These are phyloP conservation scores for Parasteatoda tepidariorum DNA, from an alignment of 1,140 invertebrate species.

Conservation along the genomic window DNA sequence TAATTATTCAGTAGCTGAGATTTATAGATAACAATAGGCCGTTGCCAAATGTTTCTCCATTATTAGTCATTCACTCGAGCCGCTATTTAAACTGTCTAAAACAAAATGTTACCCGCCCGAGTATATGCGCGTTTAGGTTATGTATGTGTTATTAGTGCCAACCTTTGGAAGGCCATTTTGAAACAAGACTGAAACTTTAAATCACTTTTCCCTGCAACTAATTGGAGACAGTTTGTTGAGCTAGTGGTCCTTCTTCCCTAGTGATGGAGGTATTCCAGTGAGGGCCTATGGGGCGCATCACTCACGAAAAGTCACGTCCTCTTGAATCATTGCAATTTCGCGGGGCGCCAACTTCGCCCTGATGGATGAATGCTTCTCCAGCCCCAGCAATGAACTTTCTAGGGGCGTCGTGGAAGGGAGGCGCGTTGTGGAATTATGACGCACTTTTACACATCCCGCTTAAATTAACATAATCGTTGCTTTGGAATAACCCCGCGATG, in stretches of 20 bases:
- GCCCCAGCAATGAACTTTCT: constrained; percentile 10
- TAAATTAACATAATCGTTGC: constrained; percentile 54
- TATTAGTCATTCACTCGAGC: constrained; percentile 13
- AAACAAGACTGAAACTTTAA: not conserved
- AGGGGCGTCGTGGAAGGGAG: not conserved
- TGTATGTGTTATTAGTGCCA: not conserved
- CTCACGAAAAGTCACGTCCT: constrained; percentile 40
- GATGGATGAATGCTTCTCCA: constrained; percentile 23
- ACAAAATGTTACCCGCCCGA: not conserved
- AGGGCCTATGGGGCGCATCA: constrained; percentile 4
- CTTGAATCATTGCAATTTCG: constrained; percentile 50
- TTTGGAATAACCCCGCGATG: constrained; percentile 8
- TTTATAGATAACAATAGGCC: not conserved
- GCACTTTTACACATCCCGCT: constrained; percentile 56
- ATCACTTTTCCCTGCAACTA: constrained; percentile 27
- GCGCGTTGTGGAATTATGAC: constrained; percentile 22
- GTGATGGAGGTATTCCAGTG: too few relatives aligned
- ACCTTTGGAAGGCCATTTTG: not conserved
- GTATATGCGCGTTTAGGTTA: not conserved
- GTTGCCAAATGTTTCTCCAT: not conserved
- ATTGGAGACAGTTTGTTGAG: constrained; percentile 9
- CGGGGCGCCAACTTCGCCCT: constrained; percentile 1
- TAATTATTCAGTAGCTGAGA: not conserved
- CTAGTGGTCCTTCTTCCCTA: not conserved
- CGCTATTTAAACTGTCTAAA: constrained; percentile 2